Percentiles rank a stretch among this genome's conserved stretches.
These are phyloP conservation scores for Timandra comae DNA, from an alignment of 2,888 invertebrate genomes.

Conservation along the genomic window DNA sequence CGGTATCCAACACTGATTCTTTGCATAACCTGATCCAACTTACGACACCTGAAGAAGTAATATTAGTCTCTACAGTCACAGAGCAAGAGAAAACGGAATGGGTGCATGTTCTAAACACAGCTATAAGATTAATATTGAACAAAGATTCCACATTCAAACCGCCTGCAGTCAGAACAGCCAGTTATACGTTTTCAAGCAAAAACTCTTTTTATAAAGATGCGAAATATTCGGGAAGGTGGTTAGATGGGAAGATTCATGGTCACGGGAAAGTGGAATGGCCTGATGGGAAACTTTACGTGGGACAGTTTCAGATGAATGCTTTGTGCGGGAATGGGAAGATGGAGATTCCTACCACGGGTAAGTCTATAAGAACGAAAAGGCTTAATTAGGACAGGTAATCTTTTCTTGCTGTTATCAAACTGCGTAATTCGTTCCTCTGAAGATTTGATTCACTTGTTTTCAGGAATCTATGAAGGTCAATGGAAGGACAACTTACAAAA, in stretches of 20 bases:
- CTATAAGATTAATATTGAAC: conserved; percentile 82
- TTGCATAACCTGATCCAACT: conserved; percentile 81
- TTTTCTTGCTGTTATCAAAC: background rate
- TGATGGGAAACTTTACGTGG: conserved; percentile 87
- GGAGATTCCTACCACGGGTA: conserved; percentile 79
- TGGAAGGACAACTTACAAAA: conserved; percentile 90
- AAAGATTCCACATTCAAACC: conserved; percentile 80
- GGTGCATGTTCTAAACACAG: conserved; percentile 84
- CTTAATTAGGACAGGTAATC: too few species aligned
- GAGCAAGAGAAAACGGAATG: conserved; percentile 87
- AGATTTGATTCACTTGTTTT: conserved; percentile 4
- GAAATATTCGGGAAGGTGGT: conserved; percentile 88
- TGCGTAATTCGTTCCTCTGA: background rate
- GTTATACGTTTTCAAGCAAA: conserved; percentile 82
- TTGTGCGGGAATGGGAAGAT: conserved; percentile 84
- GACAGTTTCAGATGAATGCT: conserved; percentile 86
- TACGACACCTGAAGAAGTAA: conserved; percentile 86
- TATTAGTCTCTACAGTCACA: conserved; percentile 80
- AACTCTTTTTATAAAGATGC: conserved; percentile 84
- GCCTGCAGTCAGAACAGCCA: conserved; percentile 83
- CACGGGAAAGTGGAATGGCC: conserved; percentile 88
- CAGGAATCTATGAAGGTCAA: conserved; percentile 85
- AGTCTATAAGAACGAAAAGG: too few species aligned
- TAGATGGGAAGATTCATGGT: conserved; percentile 89
- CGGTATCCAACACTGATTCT: conserved; percentile 80